Conservation (phyloP, 2,797 vertebrate species). For the Schizopygopsis pylzovi region DNA sequence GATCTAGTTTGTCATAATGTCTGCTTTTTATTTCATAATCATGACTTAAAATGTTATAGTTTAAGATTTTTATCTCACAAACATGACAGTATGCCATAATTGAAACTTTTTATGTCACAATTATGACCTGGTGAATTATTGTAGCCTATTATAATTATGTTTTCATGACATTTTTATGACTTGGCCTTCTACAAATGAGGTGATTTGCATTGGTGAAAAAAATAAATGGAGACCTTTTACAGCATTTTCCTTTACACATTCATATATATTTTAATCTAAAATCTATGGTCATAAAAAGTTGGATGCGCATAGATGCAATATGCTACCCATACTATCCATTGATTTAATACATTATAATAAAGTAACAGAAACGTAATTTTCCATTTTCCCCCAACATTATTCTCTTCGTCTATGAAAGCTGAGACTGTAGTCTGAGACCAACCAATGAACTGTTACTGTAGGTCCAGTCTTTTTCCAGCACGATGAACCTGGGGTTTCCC, state of each 20-base stretch:
- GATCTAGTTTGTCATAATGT: neutral
- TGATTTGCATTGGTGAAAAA: neutral
- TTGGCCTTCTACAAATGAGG: neutral
- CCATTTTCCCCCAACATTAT: neutral
- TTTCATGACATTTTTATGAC: neutral
- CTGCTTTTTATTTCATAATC: neutral
- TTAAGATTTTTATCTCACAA: neutral
- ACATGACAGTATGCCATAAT: neutral
- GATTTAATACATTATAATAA: neutral
- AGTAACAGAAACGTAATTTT: neutral
- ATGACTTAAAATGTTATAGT: neutral
- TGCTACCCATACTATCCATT: neutral
- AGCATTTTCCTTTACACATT: neutral
- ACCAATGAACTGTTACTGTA: conserved; percentile 1
- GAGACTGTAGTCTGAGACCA: neutral
- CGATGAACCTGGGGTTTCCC: neutral
- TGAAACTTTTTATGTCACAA: neutral
- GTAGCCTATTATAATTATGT: neutral
- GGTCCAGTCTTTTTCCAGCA: conserved; percentile 16
- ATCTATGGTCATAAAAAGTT: neutral
- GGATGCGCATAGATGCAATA: too few relatives aligned
- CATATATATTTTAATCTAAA: neutral
- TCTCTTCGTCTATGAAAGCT: neutral
- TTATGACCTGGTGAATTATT: neutral
- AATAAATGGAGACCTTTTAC: too few relatives aligned